Evolutionary conservation across 1,140 invertebrate species (phyloP), one percentile per base, ranked within the genome.

Genomic region (Armadillidium nasatum): DNA sequence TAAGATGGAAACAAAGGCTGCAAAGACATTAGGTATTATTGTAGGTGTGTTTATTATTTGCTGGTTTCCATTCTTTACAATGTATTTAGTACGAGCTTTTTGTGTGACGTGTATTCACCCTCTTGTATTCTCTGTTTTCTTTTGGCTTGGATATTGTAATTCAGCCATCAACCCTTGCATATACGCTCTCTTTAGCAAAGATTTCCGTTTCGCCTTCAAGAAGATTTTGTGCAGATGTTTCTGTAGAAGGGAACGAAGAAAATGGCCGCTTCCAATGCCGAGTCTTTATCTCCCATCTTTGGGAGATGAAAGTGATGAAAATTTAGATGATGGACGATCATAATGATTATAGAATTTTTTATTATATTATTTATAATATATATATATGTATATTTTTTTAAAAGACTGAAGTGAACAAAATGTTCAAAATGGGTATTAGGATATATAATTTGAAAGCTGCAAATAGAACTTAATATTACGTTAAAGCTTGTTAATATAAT

Each of bases 71-170:
- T 98, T 98, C 87, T 98, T 98, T 87, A 94, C 92, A 9, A 91
- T 96, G 87, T 97, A 97, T 84, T 87, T 96, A 43, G 88, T 94
- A 23, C 87, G 92, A 72, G 93, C 92, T 0, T 94, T 96, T 83
- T 94, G 91, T 80, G 88, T 88, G 1, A 88, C 90, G 73, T 94
- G 92, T 84, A 93, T 94, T 45, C 89, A 91, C 73, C 89, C 90
- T 0, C 87, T 93, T 67, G 86, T 94, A 46, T 95, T 97, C 85
- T 95, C 92, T 60, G 89, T 97, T 0, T 89, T 97, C 9, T 98
- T 97, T 85, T 98, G 96, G 95, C 88, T 98, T 33, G 96, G 96
- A 1, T 99, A 98, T 84, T 94, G 94, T 84, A 98, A 98, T 85
- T 96, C 93, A 11, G 94, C 95, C 23, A 91, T 96, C 77, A 98